Conservation (phyloP, 2,888 invertebrate genomes). For the Apamea epomidion region DNA sequence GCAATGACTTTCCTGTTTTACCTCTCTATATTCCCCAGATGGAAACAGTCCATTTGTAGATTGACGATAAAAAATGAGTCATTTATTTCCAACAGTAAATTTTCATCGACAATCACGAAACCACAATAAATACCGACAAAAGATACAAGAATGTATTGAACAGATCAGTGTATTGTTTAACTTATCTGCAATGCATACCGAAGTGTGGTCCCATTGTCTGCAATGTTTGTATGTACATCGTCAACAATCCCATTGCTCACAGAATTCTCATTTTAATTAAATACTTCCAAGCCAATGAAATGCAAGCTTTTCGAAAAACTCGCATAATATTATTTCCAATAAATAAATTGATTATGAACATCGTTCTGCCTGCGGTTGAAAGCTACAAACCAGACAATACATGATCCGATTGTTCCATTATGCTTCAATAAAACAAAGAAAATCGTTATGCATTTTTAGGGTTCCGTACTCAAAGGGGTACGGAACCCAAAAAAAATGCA, state of each 20-base stretch:
- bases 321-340: slow-evolving; percentile 9
- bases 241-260: slow-evolving; percentile 10
- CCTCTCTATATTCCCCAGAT: too few relatives aligned
- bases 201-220: slow-evolving; percentile 24
- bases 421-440: slow-evolving; percentile 13
- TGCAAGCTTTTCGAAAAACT: slow-evolving; percentile 16
- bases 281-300: slow-evolving; percentile 23
- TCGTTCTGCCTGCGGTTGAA: not conserved
- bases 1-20: not conserved
- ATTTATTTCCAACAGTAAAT: not conserved
- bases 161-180: slow-evolving; percentile 32
- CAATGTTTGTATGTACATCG: slow-evolving; percentile 4
- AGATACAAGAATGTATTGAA: slow-evolving; percentile 5
- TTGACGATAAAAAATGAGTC: not conserved
- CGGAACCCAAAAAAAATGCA: too few relatives aligned
- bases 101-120: not conserved
- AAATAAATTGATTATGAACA: slow-evolving; percentile 28
- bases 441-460: not conserved
- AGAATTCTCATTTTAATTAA: slow-evolving; percentile 38
- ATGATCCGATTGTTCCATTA: slow-evolving; percentile 16
- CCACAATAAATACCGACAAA: not conserved
- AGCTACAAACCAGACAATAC: not conserved
- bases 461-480: not conserved
- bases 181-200: slow-evolving; percentile 21
- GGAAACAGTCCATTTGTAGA: not conserved